Evolutionary conservation across 2,797 vertebrate genomes (phyloP), one percentile per base, ranked within the genome.

Genomic region (Urocyon cinereoargenteus): DNA sequence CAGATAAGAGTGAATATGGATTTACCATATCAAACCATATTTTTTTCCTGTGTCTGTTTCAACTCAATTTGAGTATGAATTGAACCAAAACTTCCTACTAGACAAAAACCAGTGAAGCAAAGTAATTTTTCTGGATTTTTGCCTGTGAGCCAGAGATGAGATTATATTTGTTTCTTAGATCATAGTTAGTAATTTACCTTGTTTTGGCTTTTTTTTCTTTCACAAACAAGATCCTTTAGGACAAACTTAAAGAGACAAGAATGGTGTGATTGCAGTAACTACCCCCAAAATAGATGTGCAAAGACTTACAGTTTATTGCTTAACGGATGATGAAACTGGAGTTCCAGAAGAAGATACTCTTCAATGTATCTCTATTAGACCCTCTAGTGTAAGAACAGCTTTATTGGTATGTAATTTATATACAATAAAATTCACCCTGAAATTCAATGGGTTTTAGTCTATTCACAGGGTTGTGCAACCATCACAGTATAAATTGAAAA

Each of bases 251-350:
- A 99, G 99, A 98, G 99, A 99, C 97, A 36, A 75, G 51, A 55
- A 55, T 89, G 0, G 90, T 98, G 99, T 99, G 14, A 99, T 99
- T 34, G 99, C 99, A 93, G 99, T 99, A 98, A 99, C 98, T 18
- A 21, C 11, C 14, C 1, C 26, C 51, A 62, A 96, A 97, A 99
- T 99, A 0, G 99, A 99, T 45, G 98, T 99, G 40, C 99, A 98
- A 96, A 99, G 96, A 96, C 99, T 99, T 97, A 99, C 99, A 0
- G 99, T 99, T 95, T 99, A 99, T 98, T 99, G 99, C 97, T 99
- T 99, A 98, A 99, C 99, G 28, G 99, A 99, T 75, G 99, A 99
- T 1, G 99, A 99, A 98, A 99, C 99, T 0, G 99, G 99, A 97
- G 98, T 99, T 97, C 98, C 98, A 93, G 99, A 93, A 97, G 99